Evolutionary conservation across 2,888 invertebrate genomes (phyloP), one percentile per base, ranked within the genome.

Genomic region (Gymnosoma rotundatum): DNA sequence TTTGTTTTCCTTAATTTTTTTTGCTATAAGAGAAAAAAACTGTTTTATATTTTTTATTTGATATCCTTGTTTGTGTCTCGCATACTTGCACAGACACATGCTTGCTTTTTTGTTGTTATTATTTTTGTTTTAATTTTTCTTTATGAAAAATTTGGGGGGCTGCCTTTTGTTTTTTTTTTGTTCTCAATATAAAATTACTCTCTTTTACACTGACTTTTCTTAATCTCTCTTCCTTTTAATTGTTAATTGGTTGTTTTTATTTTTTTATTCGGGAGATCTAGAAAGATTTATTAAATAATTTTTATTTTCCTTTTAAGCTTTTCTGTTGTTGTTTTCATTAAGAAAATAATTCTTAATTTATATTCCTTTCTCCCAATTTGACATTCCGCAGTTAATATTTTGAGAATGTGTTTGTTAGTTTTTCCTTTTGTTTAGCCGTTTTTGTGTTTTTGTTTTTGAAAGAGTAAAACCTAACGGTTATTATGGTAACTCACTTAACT

Each of bases 1-100:
- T 84, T 85, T 83, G 81, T 79, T 82, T 83, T 79, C 60, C 63
- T 69, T 38, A 52, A 78, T 78, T 72, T 72, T 63, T 81, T 72
- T 21, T 38, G 9, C 16, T 52, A n/a, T 67, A 25, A 48, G n/a
- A 66, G 61, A 83, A 83, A 81, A 69, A 72, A 12, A 8, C 2
- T 12, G 12, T 42, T 42, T 42, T 42, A 12, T 38, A 38, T 38
- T 38, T 38, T 38, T 73, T 58, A 14, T 78, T 67, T 69, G 14
- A 38, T 78, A 73, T 79, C 50, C 75, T 83, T 86, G 45, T 42
- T 78, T 64, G 21, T 52, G 21, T 52, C 50, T 32, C 18, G 48
- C 50, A 64, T 48, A 78, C 76, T 58, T 54, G 67, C 38, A 60
- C 60, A 70, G 8, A 45, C 61, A 78, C 56, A 56, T 16, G 36